A percentile compares a stretch with the other conserved stretches of the same genome.
Evolutionary conservation across 2,797 vertebrate genomes (phyloP).

Genomic region (Glyptemys insculpta): DNA sequence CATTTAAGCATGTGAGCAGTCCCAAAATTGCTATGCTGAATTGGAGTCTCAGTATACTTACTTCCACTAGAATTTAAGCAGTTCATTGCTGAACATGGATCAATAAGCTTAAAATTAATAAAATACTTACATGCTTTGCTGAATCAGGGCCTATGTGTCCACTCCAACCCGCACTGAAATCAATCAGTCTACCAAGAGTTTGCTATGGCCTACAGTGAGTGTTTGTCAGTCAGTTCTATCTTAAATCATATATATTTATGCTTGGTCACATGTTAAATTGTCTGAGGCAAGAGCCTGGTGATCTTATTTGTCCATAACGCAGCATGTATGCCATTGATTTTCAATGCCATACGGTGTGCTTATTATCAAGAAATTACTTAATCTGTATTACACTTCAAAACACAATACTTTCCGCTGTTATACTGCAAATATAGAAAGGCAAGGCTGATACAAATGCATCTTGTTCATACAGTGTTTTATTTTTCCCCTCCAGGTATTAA

Average conservation of each 20-base stretch:
- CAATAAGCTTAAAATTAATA: background rate
- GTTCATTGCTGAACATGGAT: background rate
- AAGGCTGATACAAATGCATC: background rate
- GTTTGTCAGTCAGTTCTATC: background rate
- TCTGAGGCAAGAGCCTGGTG: background rate
- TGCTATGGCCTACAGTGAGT: background rate
- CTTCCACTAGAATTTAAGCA: background rate
- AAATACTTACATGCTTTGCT: rapidly evolving
- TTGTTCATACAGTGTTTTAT: background rate
- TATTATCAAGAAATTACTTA: background rate
- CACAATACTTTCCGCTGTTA: background rate
- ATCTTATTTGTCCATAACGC: background rate
- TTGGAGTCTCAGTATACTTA: background rate
- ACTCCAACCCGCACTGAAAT: background rate
- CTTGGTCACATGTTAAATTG: background rate
- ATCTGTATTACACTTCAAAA: background rate
- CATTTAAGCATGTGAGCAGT: background rate
- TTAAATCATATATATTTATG: background rate
- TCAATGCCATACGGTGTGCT: background rate
- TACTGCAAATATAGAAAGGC: too few species aligned
- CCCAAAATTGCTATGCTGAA: background rate
- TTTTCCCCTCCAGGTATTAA: background rate
- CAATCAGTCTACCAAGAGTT: background rate
- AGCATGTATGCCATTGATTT: background rate
- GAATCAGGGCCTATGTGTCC: too few species aligned